These are phyloP conservation scores for Tholera decimalis DNA, from an alignment of 2,888 invertebrate species.

Conservation along the genomic window DNA sequence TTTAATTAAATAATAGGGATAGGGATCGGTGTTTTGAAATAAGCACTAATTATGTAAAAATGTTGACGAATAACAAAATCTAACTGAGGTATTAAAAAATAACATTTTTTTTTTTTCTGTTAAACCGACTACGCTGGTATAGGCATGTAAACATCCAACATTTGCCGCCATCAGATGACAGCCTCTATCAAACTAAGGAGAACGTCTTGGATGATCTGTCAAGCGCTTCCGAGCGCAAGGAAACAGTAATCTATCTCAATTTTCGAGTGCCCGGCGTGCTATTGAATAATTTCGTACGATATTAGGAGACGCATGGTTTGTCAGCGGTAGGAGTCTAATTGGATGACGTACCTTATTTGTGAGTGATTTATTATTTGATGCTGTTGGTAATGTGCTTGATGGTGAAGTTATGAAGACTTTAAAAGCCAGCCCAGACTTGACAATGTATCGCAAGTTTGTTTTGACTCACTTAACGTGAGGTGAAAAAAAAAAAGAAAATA, in stretches of 20 bases:
- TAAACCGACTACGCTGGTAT: no score
- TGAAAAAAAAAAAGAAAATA: no score
- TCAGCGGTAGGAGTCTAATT: slow-evolving; percentile 35
- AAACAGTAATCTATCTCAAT: slow-evolving; percentile 63
- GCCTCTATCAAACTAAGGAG: slow-evolving; percentile 18
- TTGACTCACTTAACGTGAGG: no score
- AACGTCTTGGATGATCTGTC: slow-evolving; percentile 59
- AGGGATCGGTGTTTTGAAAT: no score
- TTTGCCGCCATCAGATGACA: not conserved
- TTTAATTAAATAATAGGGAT: no score
- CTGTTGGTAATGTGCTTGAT: not conserved
- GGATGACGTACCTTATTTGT: slow-evolving; percentile 24
- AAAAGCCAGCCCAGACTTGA: no score
- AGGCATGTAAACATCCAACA: not conserved
- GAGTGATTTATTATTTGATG: slow-evolving; percentile 37
- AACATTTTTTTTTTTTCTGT: no score
- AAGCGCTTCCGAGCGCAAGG: slow-evolving; percentile 52
- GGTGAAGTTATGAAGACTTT: no score
- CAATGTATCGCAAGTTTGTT: no score
- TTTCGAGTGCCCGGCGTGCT: slow-evolving; percentile 25
- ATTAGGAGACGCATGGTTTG: slow-evolving; percentile 47
- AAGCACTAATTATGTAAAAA: no score
- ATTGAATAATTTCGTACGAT: slow-evolving; percentile 57
- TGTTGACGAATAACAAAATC: no score
- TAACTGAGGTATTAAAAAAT: no score